Evolutionary conservation across 2,888 invertebrate species (phyloP).

Genomic region (Hesperia comma): DNA sequence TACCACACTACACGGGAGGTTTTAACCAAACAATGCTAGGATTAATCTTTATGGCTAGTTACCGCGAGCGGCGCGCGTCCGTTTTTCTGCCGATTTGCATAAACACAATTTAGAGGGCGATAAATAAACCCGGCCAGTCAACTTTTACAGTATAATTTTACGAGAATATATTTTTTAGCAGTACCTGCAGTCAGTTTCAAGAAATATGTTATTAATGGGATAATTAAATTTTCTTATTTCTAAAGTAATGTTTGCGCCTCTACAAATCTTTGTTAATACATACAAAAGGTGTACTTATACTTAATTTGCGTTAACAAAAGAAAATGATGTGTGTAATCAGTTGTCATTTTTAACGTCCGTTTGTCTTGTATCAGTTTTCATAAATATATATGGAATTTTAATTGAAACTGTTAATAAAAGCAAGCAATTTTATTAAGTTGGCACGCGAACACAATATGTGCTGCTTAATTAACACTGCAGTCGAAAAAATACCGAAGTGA

Average conservation of each 20-base stretch:
- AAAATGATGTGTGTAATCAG: too few species aligned
- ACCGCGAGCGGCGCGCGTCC: slow-evolving; percentile 13
- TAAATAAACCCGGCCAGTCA: slow-evolving; percentile 28
- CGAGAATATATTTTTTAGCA: background rate
- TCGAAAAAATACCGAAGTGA: slow-evolving; percentile 1
- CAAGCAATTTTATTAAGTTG: slow-evolving; percentile 10
- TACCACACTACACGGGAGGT: slow-evolving; percentile 6
- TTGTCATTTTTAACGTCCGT: too few species aligned
- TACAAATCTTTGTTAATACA: too few species aligned
- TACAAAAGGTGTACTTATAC: too few species aligned
- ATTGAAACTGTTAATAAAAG: slow-evolving; percentile 9
- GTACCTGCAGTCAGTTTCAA: background rate
- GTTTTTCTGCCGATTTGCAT: slow-evolving; percentile 37
- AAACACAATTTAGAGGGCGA: slow-evolving; percentile 33
- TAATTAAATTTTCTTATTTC: background rate
- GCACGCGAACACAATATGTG: slow-evolving; percentile 13
- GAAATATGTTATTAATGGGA: background rate
- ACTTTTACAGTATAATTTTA: slow-evolving; percentile 31
- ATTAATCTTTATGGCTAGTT: slow-evolving; percentile 34
- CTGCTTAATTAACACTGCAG: slow-evolving; percentile 15
- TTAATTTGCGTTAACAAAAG: too few species aligned
- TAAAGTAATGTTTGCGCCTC: too few species aligned
- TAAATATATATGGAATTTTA: slow-evolving; percentile 1
- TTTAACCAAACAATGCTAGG: slow-evolving; percentile 27
- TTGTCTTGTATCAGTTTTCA: too few species aligned